Evolutionary conservation across 2,888 invertebrate genomes (phyloP).

Genomic region (Sialis lutaria): DNA sequence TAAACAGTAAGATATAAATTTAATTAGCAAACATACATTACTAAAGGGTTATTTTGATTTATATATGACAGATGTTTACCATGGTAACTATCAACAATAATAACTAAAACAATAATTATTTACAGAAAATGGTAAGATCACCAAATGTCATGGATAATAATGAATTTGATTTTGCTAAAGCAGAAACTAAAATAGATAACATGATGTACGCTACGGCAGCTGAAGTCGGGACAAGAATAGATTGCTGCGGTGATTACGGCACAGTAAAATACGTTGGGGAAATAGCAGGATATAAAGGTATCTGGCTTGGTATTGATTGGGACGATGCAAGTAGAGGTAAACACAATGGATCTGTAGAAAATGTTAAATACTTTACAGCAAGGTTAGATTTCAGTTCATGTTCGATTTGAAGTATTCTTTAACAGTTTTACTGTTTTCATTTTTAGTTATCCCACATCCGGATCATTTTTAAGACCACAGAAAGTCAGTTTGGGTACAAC

Average conservation of each 20-base stretch:
- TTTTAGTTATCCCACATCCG: slow-evolving; percentile 54
- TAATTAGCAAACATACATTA: too few relatives aligned
- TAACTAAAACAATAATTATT: not conserved
- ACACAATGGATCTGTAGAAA: slow-evolving; percentile 77
- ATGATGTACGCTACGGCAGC: not conserved
- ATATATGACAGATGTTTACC: too few relatives aligned
- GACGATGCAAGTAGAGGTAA: slow-evolving; percentile 78
- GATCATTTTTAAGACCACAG: slow-evolving; percentile 73
- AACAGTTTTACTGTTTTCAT: not conserved
- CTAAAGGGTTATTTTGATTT: too few relatives aligned
- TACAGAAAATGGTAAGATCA: not conserved
- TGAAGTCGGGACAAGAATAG: slow-evolving; percentile 21
- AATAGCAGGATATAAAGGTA: slow-evolving; percentile 46
- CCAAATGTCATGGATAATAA: not conserved
- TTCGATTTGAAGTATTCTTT: not conserved
- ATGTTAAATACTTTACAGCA: slow-evolving; percentile 62
- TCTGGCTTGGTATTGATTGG: slow-evolving; percentile 96
- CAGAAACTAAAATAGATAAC: not conserved
- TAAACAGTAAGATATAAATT: too few relatives aligned
- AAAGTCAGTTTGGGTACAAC: slow-evolving; percentile 59
- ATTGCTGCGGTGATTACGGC: slow-evolving; percentile 26
- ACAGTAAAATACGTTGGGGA: slow-evolving; percentile 64
- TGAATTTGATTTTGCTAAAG: not conserved
- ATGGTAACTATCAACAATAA: too few relatives aligned
- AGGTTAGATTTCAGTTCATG: slow-evolving; percentile 23